Evolutionary conservation across 2,888 invertebrate genomes (phyloP), one percentile per base, ranked within the genome.

Genomic region (Branchipolynoe longqiensis): DNA sequence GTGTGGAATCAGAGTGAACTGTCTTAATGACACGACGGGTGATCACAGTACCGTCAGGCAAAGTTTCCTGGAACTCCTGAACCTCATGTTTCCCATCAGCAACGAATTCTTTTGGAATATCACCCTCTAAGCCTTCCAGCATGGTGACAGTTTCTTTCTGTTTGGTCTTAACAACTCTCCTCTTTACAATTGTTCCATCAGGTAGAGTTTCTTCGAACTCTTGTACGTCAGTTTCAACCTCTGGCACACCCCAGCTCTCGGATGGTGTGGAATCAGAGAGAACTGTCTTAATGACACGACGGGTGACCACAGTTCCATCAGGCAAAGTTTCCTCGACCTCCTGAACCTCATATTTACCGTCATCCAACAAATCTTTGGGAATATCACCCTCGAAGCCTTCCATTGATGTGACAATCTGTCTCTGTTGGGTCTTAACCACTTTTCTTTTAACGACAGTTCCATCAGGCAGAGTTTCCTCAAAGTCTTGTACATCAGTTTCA

Each of bases 131-230:
- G 8, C 28, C 62, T 62, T 28, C 62, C 62, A 6, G 14, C n/a
- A 62, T 28, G 6, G 31, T 62, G 6, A 25, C n/a, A 31, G n/a
- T n/a, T n/a, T n/a, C n/a, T n/a, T n/a, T n/a, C n/a, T n/a, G n/a
- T n/a, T 91, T 89, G 25, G 89, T 88, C 58, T 90, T 87, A 36
- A 91, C 88, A 4, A 93, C 88, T 56, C 87, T 89, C 40, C 88
- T 89, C 78, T 87, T 90, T 18, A 89, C 86, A 54, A 82, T 74
- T 0, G 85, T 84, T 33, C 89, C 89, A 84, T 88, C 88, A 25
- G 89, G 90, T 84, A 84, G 86, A 28, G 58, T 86, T 86, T 86
- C 89, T 84, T 87, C 89, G 82, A 38, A 88, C 64, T 89, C 87
- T 73, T 86, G 62, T 18, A 86, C 85, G 22, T 87, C 86, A 4